phyloP scores from a whole-genome alignment of 2,888 invertebrate genomes.

The Thalpophila matura region DNA sequence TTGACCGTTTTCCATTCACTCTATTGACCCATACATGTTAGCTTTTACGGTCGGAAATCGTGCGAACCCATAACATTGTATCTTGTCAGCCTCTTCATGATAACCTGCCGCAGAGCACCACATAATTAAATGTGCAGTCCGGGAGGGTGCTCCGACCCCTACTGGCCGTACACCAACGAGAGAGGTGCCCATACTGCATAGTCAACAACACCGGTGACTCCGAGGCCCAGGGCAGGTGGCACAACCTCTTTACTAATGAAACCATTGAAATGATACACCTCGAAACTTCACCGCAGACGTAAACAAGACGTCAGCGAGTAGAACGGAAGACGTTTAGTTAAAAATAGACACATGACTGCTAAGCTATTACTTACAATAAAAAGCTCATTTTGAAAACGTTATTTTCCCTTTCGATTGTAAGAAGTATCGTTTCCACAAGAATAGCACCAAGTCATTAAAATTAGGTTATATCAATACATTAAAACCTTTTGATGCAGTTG shows the following conservation, averaged over 20 bases:
- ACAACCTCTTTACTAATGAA: neutral
- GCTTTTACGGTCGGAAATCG: no score
- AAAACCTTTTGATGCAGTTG: conserved; percentile 63
- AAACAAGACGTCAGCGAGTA: conserved; percentile 81
- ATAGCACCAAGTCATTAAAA: conserved; percentile 82
- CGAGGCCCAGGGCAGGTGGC: neutral
- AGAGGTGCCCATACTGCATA: neutral
- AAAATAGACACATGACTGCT: conserved; percentile 76
- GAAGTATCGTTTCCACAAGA: conserved; percentile 64
- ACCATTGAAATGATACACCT: conserved; percentile 50
- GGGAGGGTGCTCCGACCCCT: neutral
- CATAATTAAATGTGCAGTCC: no score
- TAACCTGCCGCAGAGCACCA: neutral
- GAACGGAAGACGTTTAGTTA: conserved; percentile 76
- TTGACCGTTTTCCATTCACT: no score
- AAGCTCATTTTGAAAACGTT: conserved; percentile 90
- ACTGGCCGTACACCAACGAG: neutral
- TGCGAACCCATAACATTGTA: no score
- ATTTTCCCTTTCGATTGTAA: conserved; percentile 62
- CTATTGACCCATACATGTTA: no score
- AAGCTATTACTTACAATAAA: conserved; percentile 90
- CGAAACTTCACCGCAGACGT: conserved; percentile 70
- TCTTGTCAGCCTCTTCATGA: no score
- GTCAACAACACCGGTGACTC: neutral
- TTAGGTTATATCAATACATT: conserved; percentile 65